These are phyloP conservation scores for Larimichthys polyactis DNA, from an alignment of 2,113 vertebrate genomes.

Conservation along the genomic window DNA sequence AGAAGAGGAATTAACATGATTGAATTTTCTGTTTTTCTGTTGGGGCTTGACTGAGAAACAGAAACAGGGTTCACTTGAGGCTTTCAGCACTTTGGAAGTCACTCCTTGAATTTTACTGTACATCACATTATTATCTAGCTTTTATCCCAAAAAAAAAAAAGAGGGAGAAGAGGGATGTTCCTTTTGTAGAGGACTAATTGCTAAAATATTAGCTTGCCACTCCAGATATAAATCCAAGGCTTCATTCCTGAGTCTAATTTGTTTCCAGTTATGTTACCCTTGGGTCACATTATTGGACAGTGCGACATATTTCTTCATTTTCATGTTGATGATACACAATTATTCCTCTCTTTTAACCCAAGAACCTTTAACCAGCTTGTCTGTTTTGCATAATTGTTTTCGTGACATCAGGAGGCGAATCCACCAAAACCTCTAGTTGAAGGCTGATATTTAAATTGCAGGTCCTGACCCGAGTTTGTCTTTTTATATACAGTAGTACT, in stretches of 20 bases:
- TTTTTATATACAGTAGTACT: background rate
- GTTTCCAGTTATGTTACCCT: slow-evolving; percentile 1
- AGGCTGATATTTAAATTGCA: slow-evolving; percentile 25
- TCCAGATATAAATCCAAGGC: slow-evolving; percentile 7
- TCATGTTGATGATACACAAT: slow-evolving; percentile 15
- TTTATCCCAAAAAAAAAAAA: too few relatives aligned
- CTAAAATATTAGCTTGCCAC: slow-evolving; percentile 1
- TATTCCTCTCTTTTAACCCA: slow-evolving; percentile 7
- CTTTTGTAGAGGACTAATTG: background rate
- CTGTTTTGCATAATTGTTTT: slow-evolving; percentile 48
- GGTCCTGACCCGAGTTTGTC: slow-evolving; percentile 10
- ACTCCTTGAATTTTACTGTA: background rate
- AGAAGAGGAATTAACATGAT: slow-evolving; percentile 64
- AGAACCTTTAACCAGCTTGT: background rate
- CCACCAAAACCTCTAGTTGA: background rate
- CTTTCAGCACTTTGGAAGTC: slow-evolving; percentile 14
- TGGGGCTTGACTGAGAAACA: slow-evolving; percentile 30
- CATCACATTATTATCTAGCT: background rate
- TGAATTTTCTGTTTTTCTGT: slow-evolving; percentile 57
- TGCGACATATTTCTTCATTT: slow-evolving; percentile 29
- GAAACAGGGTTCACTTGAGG: slow-evolving; percentile 39
- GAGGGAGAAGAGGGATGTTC: background rate
- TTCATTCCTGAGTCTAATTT: slow-evolving; percentile 20
- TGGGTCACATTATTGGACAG: slow-evolving; percentile 28
- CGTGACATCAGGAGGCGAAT: slow-evolving; percentile 29